phyloP scores from a whole-genome alignment of 35 echinoderm and acorn worm genomes.

The Acanthaster planci region DNA sequence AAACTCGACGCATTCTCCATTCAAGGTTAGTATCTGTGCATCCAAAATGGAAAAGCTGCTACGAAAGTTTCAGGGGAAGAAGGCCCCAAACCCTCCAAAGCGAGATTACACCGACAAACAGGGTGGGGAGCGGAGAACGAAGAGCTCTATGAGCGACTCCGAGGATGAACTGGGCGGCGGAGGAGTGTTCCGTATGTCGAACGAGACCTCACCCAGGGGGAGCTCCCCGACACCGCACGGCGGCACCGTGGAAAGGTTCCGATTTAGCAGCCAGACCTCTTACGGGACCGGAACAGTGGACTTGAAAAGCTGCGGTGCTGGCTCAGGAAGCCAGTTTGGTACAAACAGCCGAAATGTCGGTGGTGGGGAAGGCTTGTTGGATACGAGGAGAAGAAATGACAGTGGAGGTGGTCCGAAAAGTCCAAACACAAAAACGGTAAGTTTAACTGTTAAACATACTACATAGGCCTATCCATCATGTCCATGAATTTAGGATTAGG shows the following conservation, averaged over 20 bases:
- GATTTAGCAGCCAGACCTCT: slow-evolving; percentile 30
- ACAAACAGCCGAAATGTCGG: neutral
- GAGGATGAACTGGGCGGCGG: slow-evolving; percentile 12
- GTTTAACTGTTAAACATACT: neutral
- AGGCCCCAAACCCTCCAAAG: slow-evolving; percentile 35
- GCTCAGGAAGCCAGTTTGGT: neutral
- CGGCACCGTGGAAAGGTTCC: slow-evolving; percentile 22
- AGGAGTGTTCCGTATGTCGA: slow-evolving; percentile 1
- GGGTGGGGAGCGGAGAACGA: slow-evolving; percentile 17
- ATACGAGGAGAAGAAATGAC: neutral
- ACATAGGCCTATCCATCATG: too few species aligned
- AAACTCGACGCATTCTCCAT: slow-evolving; percentile 5
- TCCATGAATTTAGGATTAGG: too few species aligned
- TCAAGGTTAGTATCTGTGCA: neutral
- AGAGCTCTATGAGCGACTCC: slow-evolving; percentile 32
- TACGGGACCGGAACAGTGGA: slow-evolving; percentile 34
- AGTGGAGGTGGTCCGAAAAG: slow-evolving; percentile 6
- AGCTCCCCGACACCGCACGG: slow-evolving; percentile 16
- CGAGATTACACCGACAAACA: slow-evolving; percentile 27
- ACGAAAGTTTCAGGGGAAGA: slow-evolving; percentile 28
- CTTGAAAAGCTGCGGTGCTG: slow-evolving; percentile 21
- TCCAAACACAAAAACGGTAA: slow-evolving; percentile 15
- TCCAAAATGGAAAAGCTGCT: slow-evolving; percentile 33
- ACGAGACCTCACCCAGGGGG: neutral
- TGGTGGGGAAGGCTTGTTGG: neutral